Evolutionary conservation across 2,797 vertebrate species (phyloP).

Genomic region (Hippoglossus hippoglossus): DNA sequence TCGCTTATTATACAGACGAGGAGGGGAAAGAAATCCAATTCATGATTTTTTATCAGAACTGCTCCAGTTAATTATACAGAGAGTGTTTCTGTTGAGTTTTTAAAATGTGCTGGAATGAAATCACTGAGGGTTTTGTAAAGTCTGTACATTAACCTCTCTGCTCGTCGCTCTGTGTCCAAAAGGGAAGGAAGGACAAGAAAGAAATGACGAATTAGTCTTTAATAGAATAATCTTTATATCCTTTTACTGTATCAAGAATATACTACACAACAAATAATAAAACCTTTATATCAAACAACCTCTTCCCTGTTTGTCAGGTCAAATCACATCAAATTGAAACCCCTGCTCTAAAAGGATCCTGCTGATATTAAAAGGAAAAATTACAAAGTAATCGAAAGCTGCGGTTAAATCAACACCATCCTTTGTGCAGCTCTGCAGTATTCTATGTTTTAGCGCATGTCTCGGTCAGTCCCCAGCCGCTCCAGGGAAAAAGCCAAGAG

Average conservation of each 20-base stretch:
- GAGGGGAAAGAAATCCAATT: too few relatives aligned
- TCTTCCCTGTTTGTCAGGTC: too few relatives aligned
- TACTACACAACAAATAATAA: too few relatives aligned
- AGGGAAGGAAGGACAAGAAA: neutral
- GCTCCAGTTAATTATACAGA: constrained; percentile 51
- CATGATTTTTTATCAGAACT: neutral
- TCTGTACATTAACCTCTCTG: too few relatives aligned
- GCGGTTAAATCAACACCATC: constrained; percentile 12
- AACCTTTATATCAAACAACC: too few relatives aligned
- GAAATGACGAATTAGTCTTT: too few relatives aligned
- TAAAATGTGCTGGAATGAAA: constrained; percentile 50
- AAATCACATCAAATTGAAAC: too few relatives aligned
- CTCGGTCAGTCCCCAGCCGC: constrained; percentile 12
- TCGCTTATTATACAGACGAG: too few relatives aligned
- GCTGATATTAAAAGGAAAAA: constrained; percentile 17
- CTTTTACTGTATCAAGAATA: too few relatives aligned
- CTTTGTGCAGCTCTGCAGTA: constrained; percentile 13
- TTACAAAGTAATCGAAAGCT: constrained; percentile 21
- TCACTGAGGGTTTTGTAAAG: constrained; percentile 2
- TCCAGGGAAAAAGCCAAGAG: constrained; percentile 44
- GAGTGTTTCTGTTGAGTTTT: constrained; percentile 22
- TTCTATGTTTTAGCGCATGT: constrained; percentile 3
- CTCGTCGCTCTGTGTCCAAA: neutral
- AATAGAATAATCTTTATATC: too few relatives aligned
- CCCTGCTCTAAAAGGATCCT: neutral